Percentiles rank a stretch among this genome's conserved stretches.
Conservation (phyloP, 2,113 vertebrate genomes). For the Cynopterus brachyotis region DNA sequence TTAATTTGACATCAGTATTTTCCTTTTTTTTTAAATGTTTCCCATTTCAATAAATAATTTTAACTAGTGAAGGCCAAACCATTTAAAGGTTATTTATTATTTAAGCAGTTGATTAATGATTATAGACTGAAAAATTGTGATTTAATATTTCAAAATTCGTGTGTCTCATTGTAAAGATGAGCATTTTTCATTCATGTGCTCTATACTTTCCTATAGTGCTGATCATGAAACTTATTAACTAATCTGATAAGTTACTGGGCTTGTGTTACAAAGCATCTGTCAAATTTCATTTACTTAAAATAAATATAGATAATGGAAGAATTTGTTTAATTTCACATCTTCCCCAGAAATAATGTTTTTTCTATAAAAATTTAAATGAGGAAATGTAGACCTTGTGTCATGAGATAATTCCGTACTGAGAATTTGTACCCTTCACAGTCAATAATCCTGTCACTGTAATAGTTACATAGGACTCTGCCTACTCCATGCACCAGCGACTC, state of each 20-base stretch:
- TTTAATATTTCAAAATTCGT: slow-evolving; percentile 41
- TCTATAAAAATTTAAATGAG: slow-evolving; percentile 36
- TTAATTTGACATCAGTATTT: slow-evolving; percentile 60
- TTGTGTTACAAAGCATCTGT: slow-evolving; percentile 37
- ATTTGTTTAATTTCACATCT: slow-evolving; percentile 50
- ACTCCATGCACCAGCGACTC: rapidly evolving
- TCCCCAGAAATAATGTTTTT: background rate
- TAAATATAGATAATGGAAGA: slow-evolving; percentile 38
- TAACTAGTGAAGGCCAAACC: slow-evolving; percentile 55
- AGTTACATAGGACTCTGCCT: background rate
- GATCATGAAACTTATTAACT: background rate
- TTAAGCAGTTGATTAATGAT: slow-evolving; percentile 66
- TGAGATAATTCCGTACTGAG: slow-evolving; percentile 1
- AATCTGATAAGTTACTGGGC: background rate
- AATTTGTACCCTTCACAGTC: background rate
- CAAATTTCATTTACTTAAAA: slow-evolving; percentile 59
- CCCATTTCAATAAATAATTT: slow-evolving; percentile 50
- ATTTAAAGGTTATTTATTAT: slow-evolving; percentile 70
- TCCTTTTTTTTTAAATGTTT: background rate
- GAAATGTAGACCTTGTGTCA: background rate
- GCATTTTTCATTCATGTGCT: background rate
- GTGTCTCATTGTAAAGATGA: slow-evolving; percentile 30
- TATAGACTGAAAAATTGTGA: background rate
- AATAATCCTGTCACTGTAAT: background rate
- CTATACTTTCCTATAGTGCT: background rate